Conservation (phyloP, 2,797 vertebrate genomes). For the Columba guinea region DNA sequence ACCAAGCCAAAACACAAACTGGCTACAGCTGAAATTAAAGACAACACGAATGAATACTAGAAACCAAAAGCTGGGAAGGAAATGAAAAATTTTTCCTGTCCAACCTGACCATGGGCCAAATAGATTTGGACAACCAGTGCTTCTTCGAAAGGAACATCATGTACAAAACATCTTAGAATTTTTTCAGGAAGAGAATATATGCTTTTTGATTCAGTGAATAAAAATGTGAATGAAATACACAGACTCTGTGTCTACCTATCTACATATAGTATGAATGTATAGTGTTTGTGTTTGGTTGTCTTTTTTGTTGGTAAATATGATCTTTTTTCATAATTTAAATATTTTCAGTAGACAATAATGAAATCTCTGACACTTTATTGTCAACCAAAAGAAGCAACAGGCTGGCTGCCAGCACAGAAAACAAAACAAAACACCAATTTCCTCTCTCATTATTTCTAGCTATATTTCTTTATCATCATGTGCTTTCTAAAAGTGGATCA, state of each 20-base stretch:
- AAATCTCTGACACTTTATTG: not conserved
- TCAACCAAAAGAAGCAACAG: not conserved
- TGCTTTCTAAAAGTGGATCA: constrained; percentile 5
- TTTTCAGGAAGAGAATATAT: not conserved
- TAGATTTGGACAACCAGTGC: not conserved
- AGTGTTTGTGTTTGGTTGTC: not conserved
- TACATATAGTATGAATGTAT: not conserved
- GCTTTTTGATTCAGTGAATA: not conserved
- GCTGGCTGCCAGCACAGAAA: not conserved
- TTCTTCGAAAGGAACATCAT: not conserved
- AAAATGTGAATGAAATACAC: not conserved
- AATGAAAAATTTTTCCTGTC: not conserved
- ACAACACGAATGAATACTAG: not conserved
- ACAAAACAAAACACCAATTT: not conserved
- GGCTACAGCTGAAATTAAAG: not conserved
- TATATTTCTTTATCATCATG: not conserved
- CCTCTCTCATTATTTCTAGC: not conserved
- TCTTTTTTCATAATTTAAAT: not conserved
- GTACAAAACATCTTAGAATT: not conserved
- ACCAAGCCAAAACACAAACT: not conserved
- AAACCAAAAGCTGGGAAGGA: not conserved
- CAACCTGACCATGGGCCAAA: not conserved
- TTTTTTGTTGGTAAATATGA: not conserved
- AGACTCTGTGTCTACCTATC: not conserved
- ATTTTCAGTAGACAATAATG: not conserved